phyloP scores from a whole-genome alignment of 1,140 invertebrate genomes.

The Scaptomyza montana region DNA sequence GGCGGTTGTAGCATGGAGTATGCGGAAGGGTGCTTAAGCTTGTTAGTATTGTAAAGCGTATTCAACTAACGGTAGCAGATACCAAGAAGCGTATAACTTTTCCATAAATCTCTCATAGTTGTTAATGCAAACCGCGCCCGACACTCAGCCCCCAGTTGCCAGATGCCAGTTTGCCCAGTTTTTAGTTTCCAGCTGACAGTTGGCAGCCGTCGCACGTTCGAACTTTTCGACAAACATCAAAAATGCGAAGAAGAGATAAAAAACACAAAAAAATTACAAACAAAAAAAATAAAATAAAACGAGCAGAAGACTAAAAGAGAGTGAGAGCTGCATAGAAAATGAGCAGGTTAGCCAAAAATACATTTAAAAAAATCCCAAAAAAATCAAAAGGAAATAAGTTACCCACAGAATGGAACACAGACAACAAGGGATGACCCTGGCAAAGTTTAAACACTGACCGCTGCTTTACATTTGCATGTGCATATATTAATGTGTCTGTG shows the following conservation, averaged over 20 bases:
- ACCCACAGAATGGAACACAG: slow-evolving; percentile 17
- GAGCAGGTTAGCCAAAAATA: slow-evolving; percentile 66
- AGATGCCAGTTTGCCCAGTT: slow-evolving; percentile 8
- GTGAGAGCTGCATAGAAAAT: slow-evolving; percentile 45
- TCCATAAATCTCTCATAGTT: slow-evolving; percentile 71
- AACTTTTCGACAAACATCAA: slow-evolving; percentile 50
- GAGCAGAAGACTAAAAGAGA: slow-evolving; percentile 16
- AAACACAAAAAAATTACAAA: neutral
- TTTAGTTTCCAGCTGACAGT: slow-evolving; percentile 29
- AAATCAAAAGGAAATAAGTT: slow-evolving; percentile 29
- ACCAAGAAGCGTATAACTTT: slow-evolving; percentile 61
- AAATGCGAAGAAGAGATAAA: neutral
- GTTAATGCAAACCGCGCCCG: slow-evolving; percentile 61
- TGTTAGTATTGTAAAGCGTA: slow-evolving; percentile 7
- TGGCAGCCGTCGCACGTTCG: slow-evolving; percentile 46
- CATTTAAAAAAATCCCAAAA: slow-evolving; percentile 42
- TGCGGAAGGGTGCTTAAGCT: too few species aligned
- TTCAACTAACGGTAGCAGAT: slow-evolving; percentile 22
- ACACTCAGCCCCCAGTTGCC: neutral
- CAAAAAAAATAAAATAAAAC: neutral
- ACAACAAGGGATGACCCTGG: slow-evolving; percentile 11
- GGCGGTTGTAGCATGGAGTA: neutral
- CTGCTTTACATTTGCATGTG: neutral
- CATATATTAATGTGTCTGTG: neutral
- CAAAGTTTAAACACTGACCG: slow-evolving; percentile 35